A percentile compares a stretch with the other conserved stretches of the same genome.
Conservation (phyloP, 2,888 invertebrate species). For the Rhodophaea formosa region DNA sequence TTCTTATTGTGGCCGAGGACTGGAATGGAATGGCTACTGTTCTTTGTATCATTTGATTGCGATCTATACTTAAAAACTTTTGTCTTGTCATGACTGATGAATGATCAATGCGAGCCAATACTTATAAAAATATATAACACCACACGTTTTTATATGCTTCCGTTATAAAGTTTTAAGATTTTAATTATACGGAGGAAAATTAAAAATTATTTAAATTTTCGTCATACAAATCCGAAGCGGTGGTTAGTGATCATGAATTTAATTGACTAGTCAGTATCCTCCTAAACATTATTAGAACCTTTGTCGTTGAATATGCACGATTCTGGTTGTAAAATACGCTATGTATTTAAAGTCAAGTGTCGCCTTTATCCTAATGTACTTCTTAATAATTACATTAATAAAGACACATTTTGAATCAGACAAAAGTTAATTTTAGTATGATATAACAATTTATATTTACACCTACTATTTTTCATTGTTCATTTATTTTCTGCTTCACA, state of each 20-base stretch:
- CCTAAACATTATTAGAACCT: conserved; percentile 20
- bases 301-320: neutral
- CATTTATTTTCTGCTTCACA: too few relatives aligned
- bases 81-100: too few relatives aligned
- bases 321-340: neutral
- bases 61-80: neutral
- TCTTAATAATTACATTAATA: neutral
- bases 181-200: too few relatives aligned
- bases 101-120: too few relatives aligned
- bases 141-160: too few relatives aligned
- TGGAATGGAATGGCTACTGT: conserved; percentile 38
- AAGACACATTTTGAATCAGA: neutral
- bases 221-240: too few relatives aligned
- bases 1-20: conserved; percentile 37
- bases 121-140: too few relatives aligned
- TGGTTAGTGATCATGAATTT: neutral
- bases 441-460: too few relatives aligned
- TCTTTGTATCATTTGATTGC: conserved; percentile 21
- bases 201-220: too few relatives aligned
- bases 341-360: conserved; percentile 8
- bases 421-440: neutral
- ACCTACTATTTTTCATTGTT: too few relatives aligned
- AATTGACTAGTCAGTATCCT: conserved; percentile 22
- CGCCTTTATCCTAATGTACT: neutral
- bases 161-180: too few relatives aligned